These are phyloP conservation scores for Argynnis bischoffii DNA, from an alignment of 2,888 invertebrate species.

Conservation along the genomic window DNA sequence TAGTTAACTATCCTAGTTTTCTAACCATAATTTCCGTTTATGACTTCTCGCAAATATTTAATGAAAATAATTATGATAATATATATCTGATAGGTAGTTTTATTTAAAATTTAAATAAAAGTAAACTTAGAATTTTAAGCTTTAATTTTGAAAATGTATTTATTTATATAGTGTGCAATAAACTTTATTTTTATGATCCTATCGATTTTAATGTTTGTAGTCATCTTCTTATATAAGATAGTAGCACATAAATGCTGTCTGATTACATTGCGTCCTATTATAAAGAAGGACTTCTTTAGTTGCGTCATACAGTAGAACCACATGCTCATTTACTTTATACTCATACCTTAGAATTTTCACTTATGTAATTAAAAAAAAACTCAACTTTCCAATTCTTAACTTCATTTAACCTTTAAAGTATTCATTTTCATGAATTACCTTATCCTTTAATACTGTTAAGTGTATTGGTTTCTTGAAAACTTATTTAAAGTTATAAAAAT, in stretches of 20 bases:
- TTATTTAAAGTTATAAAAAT: conserved; percentile 16
- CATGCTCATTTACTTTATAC: too few relatives aligned
- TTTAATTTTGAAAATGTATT: not conserved
- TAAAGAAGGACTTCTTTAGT: too few relatives aligned
- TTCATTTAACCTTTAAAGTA: not conserved
- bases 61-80: too few relatives aligned
- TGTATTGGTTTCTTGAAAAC: conserved; percentile 5
- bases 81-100: too few relatives aligned
- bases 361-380: too few relatives aligned
- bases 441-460: conserved; percentile 1
- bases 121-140: not conserved
- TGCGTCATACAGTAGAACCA: too few relatives aligned
- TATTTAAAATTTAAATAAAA: not conserved
- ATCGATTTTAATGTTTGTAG: conserved; percentile 3
- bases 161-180: not conserved
- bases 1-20: too few relatives aligned
- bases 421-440: not conserved
- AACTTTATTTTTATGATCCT: conserved; percentile 9
- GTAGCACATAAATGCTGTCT: conserved; percentile 4
- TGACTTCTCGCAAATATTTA: too few relatives aligned
- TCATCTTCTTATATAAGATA: conserved; percentile 15
- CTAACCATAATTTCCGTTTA: too few relatives aligned
- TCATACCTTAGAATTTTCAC: too few relatives aligned
- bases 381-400: too few relatives aligned
- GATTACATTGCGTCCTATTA: not conserved